These are phyloP conservation scores for Pristionchus maxplancki DNA, from an alignment of 2,888 invertebrate genomes.

Conservation along the genomic window DNA sequence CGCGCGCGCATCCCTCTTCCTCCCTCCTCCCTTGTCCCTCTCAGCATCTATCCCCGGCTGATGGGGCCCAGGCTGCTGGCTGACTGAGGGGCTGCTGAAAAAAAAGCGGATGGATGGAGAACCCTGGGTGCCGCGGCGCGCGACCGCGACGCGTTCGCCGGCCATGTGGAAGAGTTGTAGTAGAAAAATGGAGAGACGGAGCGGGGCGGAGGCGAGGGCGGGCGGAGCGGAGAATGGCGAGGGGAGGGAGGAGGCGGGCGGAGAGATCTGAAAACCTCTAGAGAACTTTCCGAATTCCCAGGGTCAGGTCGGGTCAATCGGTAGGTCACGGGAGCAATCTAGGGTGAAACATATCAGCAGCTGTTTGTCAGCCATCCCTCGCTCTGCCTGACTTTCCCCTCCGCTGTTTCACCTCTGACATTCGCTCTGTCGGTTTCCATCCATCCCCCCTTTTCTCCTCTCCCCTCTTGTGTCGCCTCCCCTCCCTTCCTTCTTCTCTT, in stretches of 20 bases:
- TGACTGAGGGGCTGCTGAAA: not conserved
- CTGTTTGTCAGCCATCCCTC: not conserved
- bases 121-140: slow-evolving; percentile 9
- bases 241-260: not conserved
- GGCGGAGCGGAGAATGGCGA: not conserved
- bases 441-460: slow-evolving; percentile 1
- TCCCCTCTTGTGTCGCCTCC: not conserved
- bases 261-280: not conserved
- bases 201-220: not conserved
- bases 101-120: slow-evolving; percentile 2
- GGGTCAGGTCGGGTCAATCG: not conserved
- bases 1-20: not conserved
- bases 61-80: not conserved
- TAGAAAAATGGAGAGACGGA: slow-evolving; percentile 5
- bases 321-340: not conserved
- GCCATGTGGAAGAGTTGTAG: slow-evolving; percentile 44
- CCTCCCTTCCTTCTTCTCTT: not conserved
- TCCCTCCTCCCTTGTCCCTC: not conserved
- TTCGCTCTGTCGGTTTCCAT: slow-evolving; percentile 31
- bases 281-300: not conserved
- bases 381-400: slow-evolving; percentile 7
- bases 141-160: slow-evolving; percentile 37
- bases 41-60: not conserved
- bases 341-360: slow-evolving; percentile 18
- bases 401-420: not conserved